Conservation (phyloP, 1,140 invertebrate genomes). For the Anoplophora glabripennis region DNA sequence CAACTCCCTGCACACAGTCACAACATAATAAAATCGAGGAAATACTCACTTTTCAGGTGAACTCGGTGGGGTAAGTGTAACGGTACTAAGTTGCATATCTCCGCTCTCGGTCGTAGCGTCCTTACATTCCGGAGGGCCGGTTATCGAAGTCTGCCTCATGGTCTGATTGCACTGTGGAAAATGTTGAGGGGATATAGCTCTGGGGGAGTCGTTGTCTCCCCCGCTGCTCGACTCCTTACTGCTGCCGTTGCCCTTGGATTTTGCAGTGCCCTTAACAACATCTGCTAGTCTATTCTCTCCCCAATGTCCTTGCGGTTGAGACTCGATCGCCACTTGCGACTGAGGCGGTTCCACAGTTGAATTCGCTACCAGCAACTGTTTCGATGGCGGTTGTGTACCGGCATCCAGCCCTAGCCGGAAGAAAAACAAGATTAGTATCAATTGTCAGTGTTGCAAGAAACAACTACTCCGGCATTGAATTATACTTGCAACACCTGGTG, state of each 20-base stretch:
- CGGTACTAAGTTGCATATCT: constrained; percentile 51
- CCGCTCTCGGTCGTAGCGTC: constrained; percentile 47
- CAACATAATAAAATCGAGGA: constrained; percentile 6
- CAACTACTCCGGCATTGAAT: too few relatives aligned
- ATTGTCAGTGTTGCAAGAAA: too few relatives aligned
- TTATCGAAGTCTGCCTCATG: constrained; percentile 19
- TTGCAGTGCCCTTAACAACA: constrained; percentile 75
- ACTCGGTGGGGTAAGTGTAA: constrained; percentile 58
- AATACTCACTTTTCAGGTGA: constrained; percentile 61
- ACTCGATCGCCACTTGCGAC: background rate
- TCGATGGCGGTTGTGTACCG: constrained; percentile 27
- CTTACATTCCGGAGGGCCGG: constrained; percentile 43
- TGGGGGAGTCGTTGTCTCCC: constrained; percentile 31
- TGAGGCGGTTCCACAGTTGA: background rate
- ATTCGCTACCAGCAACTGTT: constrained; percentile 10
- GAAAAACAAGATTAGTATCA: background rate
- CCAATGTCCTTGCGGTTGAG: constrained; percentile 26
- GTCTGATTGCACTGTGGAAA: constrained; percentile 11
- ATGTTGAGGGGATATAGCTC: constrained; percentile 37
- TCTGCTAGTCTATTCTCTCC: constrained; percentile 67
- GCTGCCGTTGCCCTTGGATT: constrained; percentile 46
- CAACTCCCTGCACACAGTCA: too few relatives aligned
- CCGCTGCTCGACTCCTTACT: constrained; percentile 22
- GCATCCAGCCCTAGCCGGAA: constrained; percentile 20
- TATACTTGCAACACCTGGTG: too few relatives aligned